Evolutionary conservation across 2,888 invertebrate genomes (phyloP), one percentile per base, ranked within the genome.

Genomic region (Eudasyphora cyanicolor): DNA sequence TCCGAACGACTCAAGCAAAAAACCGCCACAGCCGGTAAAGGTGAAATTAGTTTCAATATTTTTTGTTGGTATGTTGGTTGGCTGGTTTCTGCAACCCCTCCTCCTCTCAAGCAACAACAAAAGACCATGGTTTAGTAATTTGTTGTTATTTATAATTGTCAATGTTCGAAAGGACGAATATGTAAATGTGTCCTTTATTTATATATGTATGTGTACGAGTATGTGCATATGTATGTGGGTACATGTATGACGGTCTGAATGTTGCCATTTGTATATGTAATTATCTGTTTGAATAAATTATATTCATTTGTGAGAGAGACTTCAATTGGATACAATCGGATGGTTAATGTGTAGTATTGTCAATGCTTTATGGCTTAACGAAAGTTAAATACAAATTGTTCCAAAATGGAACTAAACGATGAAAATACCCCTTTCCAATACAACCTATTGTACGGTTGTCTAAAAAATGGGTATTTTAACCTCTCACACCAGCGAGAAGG

Each of bases 61-160:
- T 35, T 7, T 6, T 35, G 35, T 35, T 35, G 6, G 35, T 7
- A 6, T 35, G 35, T 35, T 6, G 35, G n/a, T n/a, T n/a, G n/a
- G n/a, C n/a, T n/a, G n/a, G n/a, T 45, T 45, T 45, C 38, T 38
- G 2, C n/a, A 1, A n/a, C n/a, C n/a, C n/a, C n/a, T n/a, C n/a
- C n/a, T n/a, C n/a, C n/a, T n/a, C n/a, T n/a, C n/a, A n/a, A n/a
- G n/a, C n/a, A n/a, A n/a, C n/a, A n/a, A n/a, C 51, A 0, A 51
- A 5, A 10, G 51, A 21, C 21, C 21, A 3, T 7, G 3, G 17
- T 51, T 21, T 51, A 51, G 21, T 51, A 51, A 51, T 21, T 51
- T 51, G 51, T 51, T 51, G 51, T 51, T 51, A 51, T 51, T 51
- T 51, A 51, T 51, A 51, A 51, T 51, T 51, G 51, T 21, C 7